Base-by-base conservation (phyloP, 1,140 invertebrate genomes). In the Penaeus japonicus region DNA sequence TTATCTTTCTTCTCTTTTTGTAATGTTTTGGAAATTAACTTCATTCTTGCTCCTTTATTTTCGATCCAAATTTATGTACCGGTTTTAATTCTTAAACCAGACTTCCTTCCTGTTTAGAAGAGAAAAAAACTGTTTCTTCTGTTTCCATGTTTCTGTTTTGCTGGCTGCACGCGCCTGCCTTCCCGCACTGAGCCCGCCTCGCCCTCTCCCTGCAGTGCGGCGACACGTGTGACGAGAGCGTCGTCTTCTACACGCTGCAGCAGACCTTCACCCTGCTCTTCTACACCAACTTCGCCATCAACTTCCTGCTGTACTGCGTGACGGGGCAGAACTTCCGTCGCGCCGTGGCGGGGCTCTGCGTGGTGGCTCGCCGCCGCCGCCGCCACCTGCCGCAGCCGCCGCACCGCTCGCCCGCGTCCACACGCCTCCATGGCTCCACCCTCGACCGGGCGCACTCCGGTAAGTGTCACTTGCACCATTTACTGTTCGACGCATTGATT, bases 281-380 rank as follows among this genome's bases (percentile, higher is more conserved):
- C 92, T 94, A 96, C 91, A 95, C 95, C 15, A 97, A 97, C 92
- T 97, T 97, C 91, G 96, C 95, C 77, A 96, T 97, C 77, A 97
- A 97, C 93, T 97, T 97, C 92, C 93, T 96, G n/a, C 93, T 97
- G 24, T 97, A 97, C 92, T 96, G 96, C 91, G 93, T 96, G 84
- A 95, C 94, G 90, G 96, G 96, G 4, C 95, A 96, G 91, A 96
- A 96, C 92, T 97, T 97, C 92, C 93, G 96, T 39, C 94, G 94
- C 89, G 94, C 94, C 2, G 92, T 95, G 3, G 57, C 91, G 1
- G 86, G 91, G 1, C 90, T 94, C 22, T 93, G 93, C 78, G 91
- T 92, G 47, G 89, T 92, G 32, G 81, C 89, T 53, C n/a, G 85
- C 54, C 91, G 92, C 86, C 87, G 91, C 90, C 90, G 92, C 87